Conservation (phyloP, 2,888 invertebrate genomes). For the Incurvaria masculella region DNA sequence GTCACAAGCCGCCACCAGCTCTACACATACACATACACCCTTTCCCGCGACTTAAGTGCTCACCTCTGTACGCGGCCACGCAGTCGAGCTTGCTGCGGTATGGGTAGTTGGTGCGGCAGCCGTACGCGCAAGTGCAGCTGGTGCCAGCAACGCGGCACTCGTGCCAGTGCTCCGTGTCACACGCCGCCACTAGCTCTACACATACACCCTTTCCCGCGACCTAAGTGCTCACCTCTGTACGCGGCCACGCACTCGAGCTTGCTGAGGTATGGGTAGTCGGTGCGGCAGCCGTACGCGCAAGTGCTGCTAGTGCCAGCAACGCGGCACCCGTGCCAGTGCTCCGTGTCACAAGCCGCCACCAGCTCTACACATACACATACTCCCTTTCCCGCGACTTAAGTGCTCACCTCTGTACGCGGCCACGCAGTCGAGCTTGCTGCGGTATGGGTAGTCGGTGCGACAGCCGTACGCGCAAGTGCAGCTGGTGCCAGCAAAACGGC, state of each 20-base stretch:
- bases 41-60: no score
- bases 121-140: slow-evolving; percentile 62
- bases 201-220: no score
- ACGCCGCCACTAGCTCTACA: no score
- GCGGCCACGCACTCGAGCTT: slow-evolving; percentile 61
- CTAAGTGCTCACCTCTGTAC: slow-evolving; percentile 65
- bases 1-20: slow-evolving; percentile 44
- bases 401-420: slow-evolving; percentile 65
- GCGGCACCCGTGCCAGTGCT: slow-evolving; percentile 62
- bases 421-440: slow-evolving; percentile 57
- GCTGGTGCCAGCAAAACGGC: slow-evolving; percentile 57
- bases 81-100: slow-evolving; percentile 61
- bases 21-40: not conserved
- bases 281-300: slow-evolving; percentile 64
- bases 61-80: slow-evolving; percentile 62
- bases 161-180: slow-evolving; percentile 56
- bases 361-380: no score
- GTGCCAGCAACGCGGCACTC: slow-evolving; percentile 64
- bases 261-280: slow-evolving; percentile 61
- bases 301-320: slow-evolving; percentile 59
- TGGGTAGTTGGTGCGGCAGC: slow-evolving; percentile 64
- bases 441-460: slow-evolving; percentile 62
- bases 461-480: slow-evolving; percentile 68
- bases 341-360: slow-evolving; percentile 49
- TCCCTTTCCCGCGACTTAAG: no score